A percentile compares a stretch with the other conserved stretches of the same genome.
These are phyloP conservation scores for Sciurus vulgaris DNA, from an alignment of 2,797 vertebrate species.

Conservation along the genomic window DNA sequence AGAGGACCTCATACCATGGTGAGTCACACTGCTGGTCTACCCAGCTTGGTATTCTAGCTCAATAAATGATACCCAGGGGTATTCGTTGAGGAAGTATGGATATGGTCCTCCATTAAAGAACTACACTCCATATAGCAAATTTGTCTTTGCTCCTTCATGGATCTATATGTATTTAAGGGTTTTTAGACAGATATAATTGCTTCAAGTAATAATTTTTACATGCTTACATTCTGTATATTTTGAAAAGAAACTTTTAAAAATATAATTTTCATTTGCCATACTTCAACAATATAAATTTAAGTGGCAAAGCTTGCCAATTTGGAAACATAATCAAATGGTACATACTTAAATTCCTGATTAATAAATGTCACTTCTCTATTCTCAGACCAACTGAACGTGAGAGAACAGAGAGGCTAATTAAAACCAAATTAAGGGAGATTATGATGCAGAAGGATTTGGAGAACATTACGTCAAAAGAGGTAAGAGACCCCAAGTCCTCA, in stretches of 20 bases:
- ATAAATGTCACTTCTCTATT: conserved; percentile 75
- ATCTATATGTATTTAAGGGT: conserved; percentile 32
- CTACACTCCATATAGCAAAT: neutral
- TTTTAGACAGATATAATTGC: neutral
- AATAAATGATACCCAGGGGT: neutral
- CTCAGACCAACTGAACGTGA: conserved; percentile 96
- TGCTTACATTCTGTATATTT: conserved; percentile 51
- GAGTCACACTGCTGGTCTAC: neutral
- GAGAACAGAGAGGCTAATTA: conserved; percentile 95
- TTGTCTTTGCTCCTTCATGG: conserved; percentile 28
- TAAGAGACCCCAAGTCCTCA: conserved; percentile 82
- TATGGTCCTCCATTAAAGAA: neutral
- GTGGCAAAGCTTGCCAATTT: conserved; percentile 44
- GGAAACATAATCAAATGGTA: conserved; percentile 38
- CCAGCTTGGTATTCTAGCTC: neutral
- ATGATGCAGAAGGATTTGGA: conserved; percentile 99
- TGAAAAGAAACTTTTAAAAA: conserved; percentile 51
- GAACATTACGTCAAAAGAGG: conserved; percentile 98
- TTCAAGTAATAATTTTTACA: conserved; percentile 60
- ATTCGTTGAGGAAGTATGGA: neutral
- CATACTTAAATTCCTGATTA: conserved; percentile 51
- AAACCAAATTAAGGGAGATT: conserved; percentile 95
- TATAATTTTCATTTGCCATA: conserved; percentile 23
- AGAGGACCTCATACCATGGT: neutral
- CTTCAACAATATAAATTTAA: conserved; percentile 55